Conservation (phyloP, 2,113 vertebrate genomes). For the Ictalurus punctatus region DNA sequence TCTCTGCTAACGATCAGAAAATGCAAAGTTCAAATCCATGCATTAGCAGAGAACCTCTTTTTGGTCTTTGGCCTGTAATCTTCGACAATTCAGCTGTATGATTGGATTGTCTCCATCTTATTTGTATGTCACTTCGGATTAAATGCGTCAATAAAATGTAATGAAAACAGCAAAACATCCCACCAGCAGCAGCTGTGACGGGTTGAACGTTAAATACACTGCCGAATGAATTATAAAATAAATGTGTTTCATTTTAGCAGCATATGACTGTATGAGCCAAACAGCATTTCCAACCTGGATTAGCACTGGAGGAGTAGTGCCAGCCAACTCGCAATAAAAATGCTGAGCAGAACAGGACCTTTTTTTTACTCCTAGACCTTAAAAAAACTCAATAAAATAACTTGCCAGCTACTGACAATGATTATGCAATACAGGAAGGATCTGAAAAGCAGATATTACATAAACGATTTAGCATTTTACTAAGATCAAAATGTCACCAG, state of each 20-base stretch:
- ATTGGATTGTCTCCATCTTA: background rate
- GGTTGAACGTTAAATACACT: background rate
- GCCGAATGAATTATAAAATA: background rate
- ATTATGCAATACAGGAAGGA: background rate
- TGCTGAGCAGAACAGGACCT: constrained; percentile 3
- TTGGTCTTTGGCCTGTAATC: background rate
- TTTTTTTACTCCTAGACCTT: background rate
- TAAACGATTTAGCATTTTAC: constrained; percentile 24
- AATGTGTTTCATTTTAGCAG: background rate
- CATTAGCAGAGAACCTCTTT: background rate
- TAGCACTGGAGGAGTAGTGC: background rate
- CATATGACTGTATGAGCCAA: background rate
- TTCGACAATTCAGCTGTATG: background rate
- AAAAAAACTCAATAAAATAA: background rate
- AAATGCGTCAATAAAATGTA: background rate
- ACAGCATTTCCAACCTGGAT: background rate
- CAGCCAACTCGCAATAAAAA: background rate
- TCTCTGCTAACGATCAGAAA: background rate
- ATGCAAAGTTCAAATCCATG: background rate
- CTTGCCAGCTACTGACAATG: background rate
- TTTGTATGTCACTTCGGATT: background rate
- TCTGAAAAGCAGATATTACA: constrained; percentile 7
- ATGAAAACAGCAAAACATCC: background rate
- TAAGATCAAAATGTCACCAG: background rate
- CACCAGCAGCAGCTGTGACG: background rate